phyloP scores from a whole-genome alignment of 2,113 vertebrate genomes.

The Dryoscopus gambensis region DNA sequence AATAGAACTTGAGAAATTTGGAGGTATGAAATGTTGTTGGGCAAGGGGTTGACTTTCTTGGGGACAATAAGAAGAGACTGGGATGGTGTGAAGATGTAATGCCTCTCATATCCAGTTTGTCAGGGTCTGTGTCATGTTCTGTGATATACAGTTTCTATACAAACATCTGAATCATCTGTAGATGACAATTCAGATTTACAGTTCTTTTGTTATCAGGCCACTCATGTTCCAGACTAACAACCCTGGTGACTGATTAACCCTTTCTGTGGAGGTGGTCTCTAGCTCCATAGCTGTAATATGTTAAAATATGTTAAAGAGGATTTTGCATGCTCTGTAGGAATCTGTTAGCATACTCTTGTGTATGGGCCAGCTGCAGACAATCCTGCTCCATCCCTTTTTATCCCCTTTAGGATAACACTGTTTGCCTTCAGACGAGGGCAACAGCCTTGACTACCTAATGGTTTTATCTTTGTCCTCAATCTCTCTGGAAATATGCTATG shows the following conservation, averaged over 20 bases:
- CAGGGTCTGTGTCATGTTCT: constrained; percentile 45
- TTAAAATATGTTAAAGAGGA: not conserved
- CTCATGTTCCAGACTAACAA: constrained; percentile 25
- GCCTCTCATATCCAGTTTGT: constrained; percentile 24
- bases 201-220: constrained; percentile 36
- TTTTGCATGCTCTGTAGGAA: not conserved
- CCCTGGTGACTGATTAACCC: constrained; percentile 1
- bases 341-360: not conserved
- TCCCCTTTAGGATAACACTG: accelerated
- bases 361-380: not conserved
- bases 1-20: not conserved
- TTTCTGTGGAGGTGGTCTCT: not conserved
- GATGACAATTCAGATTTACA: constrained; percentile 48
- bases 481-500: not conserved
- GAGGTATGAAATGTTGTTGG: not conserved
- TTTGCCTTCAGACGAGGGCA: not conserved
- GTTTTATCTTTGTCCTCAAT: not conserved
- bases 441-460: not conserved
- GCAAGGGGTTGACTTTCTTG: not conserved
- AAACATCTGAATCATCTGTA: constrained; percentile 32
- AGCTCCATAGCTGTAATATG: not conserved
- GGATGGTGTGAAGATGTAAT: not conserved
- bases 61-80: not conserved
- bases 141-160: constrained; percentile 51
- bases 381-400: not conserved